A percentile compares a stretch with the other conserved stretches of the same genome.
phyloP scores from a whole-genome alignment of 2,797 vertebrate genomes.

The Pristis pectinata region DNA sequence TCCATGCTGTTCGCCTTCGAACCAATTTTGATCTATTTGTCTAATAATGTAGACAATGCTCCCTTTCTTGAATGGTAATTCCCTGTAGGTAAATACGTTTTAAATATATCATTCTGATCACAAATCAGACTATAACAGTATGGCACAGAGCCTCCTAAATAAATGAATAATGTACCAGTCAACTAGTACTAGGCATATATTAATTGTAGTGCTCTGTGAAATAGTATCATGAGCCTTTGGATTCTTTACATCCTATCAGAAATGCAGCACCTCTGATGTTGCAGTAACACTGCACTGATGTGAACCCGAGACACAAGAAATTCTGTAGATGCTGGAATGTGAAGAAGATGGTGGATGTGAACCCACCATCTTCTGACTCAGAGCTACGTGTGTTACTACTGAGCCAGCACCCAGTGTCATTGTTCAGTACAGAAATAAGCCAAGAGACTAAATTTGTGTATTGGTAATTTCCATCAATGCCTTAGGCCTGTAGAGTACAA shows the following conservation, averaged over 20 bases:
- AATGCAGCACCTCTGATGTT: background rate
- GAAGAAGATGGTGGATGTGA: background rate
- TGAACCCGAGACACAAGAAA: too few relatives aligned
- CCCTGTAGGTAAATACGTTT: slow-evolving; percentile 67
- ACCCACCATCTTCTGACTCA: background rate
- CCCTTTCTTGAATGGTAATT: slow-evolving; percentile 95
- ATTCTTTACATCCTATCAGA: background rate
- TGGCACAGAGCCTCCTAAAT: background rate
- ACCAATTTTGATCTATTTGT: slow-evolving; percentile 98
- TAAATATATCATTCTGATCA: background rate
- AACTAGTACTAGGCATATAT: background rate
- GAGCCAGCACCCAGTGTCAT: background rate
- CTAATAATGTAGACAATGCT: slow-evolving; percentile 92
- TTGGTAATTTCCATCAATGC: background rate
- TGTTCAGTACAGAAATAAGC: background rate
- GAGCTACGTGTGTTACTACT: too few relatives aligned
- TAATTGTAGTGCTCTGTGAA: background rate
- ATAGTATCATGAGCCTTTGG: background rate
- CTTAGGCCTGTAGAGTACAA: background rate
- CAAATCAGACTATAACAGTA: background rate
- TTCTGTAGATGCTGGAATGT: too few relatives aligned
- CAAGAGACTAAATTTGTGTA: background rate
- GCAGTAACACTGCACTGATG: too few relatives aligned
- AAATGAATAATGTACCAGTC: background rate
- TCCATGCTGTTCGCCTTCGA: slow-evolving; percentile 86